phyloP scores from a whole-genome alignment of 1,140 invertebrate species.

The Drosophila rufa region DNA sequence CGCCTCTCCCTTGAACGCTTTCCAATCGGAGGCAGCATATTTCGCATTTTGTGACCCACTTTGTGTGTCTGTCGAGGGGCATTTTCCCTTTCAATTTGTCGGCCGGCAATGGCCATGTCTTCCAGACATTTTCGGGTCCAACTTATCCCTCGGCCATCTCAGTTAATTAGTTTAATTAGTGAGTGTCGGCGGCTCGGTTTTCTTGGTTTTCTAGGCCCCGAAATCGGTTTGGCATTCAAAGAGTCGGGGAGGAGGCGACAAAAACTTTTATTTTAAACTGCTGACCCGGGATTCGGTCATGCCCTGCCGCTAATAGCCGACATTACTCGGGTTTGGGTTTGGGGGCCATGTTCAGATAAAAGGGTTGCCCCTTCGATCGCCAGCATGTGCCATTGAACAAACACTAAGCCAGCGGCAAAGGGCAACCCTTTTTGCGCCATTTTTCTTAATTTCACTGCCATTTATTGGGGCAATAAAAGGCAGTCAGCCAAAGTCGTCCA shows the following conservation, averaged over 20 bases:
- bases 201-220: constrained; percentile 29
- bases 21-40: constrained; percentile 54
- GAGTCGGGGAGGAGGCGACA: constrained; percentile 28
- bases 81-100: constrained; percentile 59
- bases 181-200: constrained; percentile 46
- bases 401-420: constrained; percentile 45
- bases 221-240: constrained; percentile 40
- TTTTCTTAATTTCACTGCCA: constrained; percentile 76
- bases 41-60: constrained; percentile 68
- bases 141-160: constrained; percentile 45
- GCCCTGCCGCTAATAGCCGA: constrained; percentile 66
- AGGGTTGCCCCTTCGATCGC: constrained; percentile 62
- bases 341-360: constrained; percentile 20
- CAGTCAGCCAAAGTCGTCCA: constrained; percentile 57
- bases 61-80: constrained; percentile 5
- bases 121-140: constrained; percentile 19
- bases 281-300: constrained; percentile 46
- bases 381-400: constrained; percentile 80
- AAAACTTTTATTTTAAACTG: constrained; percentile 61
- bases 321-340: constrained; percentile 49
- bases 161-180: constrained; percentile 80
- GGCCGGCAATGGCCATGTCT: constrained; percentile 16
- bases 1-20: constrained; percentile 41
- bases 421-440: constrained; percentile 72
- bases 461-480: constrained; percentile 70